Percentiles rank a stretch among this genome's conserved stretches.
Conservation (phyloP, 2,113 vertebrate species). For the Notiomystis cincta region DNA sequence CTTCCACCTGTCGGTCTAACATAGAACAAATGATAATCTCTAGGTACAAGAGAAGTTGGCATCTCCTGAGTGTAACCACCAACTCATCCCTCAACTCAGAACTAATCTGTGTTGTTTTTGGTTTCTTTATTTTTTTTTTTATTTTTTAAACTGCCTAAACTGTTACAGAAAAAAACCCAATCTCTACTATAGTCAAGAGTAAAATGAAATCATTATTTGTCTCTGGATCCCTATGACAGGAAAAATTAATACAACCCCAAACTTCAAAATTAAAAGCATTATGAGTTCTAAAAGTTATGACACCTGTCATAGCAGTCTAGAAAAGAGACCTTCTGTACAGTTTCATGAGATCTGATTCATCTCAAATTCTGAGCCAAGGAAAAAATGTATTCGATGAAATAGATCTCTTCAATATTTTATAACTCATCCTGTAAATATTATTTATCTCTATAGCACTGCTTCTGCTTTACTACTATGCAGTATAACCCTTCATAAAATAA, state of each 20-base stretch:
- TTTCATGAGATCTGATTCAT: rapidly evolving
- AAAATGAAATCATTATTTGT: neutral
- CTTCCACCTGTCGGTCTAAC: constrained; percentile 87
- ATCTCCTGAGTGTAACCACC: neutral
- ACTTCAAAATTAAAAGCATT: neutral
- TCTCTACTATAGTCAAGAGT: neutral
- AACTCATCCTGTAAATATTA: neutral
- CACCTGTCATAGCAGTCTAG: neutral
- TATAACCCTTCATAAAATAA: neutral
- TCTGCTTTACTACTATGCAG: neutral
- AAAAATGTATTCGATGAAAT: neutral
- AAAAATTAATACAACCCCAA: neutral
- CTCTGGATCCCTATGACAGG: neutral
- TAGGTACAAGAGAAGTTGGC: neutral
- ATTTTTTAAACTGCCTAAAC: neutral
- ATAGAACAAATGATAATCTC: neutral
- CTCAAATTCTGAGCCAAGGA: neutral
- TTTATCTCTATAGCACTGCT: neutral
- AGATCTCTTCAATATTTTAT: neutral
- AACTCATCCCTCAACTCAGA: neutral
- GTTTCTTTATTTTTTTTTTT: too few relatives aligned
- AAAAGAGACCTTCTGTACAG: neutral
- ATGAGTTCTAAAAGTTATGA: neutral
- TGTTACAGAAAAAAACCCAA: neutral
- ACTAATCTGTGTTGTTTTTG: too few relatives aligned